phyloP scores from a whole-genome alignment of 2,888 invertebrate genomes.

The Prenolepis imparis region DNA sequence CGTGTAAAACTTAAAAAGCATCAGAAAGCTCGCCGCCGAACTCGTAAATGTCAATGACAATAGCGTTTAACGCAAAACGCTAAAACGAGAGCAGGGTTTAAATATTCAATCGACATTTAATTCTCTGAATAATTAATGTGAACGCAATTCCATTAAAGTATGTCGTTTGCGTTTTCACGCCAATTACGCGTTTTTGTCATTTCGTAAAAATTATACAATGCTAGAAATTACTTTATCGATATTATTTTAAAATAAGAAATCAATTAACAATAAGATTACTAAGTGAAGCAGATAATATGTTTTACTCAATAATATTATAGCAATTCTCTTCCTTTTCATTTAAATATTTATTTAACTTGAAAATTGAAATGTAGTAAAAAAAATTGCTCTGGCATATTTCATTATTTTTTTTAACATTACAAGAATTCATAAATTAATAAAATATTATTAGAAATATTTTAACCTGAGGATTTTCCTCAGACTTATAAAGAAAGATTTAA shows the following conservation, averaged over 20 bases:
- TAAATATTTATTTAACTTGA: not conserved
- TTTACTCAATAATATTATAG: not conserved
- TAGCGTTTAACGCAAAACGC: constrained; percentile 45
- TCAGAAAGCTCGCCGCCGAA: constrained; percentile 52
- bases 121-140: not conserved
- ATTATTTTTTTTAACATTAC: too few relatives aligned
- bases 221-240: not conserved
- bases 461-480: not conserved
- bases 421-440: constrained; percentile 10
- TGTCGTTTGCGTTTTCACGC: not conserved
- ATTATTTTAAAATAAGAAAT: not conserved
- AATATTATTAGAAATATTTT: not conserved
- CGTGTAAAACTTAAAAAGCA: constrained; percentile 60
- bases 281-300: not conserved
- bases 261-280: not conserved
- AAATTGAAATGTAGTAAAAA: not conserved
- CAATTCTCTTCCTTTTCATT: not conserved
- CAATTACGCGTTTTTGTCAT: not conserved
- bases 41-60: constrained; percentile 65
- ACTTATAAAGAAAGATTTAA: constrained; percentile 10
- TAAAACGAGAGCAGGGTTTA: constrained; percentile 16
- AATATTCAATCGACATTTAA: not conserved
- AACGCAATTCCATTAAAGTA: not conserved
- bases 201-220: not conserved
- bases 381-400: not conserved